Evolutionary conservation across 2,113 vertebrate species (phyloP).

Genomic region (Lichenostomus cassidix): DNA sequence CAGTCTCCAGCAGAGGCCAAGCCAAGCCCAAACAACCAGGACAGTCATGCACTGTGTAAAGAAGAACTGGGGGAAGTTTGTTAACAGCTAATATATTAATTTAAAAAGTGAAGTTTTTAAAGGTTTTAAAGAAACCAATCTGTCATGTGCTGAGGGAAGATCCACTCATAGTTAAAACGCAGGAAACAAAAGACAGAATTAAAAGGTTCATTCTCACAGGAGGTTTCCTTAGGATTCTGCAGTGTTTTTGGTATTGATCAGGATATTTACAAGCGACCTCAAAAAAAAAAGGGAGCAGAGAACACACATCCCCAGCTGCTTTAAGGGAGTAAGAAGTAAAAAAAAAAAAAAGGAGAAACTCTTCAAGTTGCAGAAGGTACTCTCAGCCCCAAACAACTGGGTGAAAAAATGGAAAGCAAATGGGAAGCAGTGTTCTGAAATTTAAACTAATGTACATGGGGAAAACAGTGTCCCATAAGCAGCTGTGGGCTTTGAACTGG

Average conservation of each 20-base stretch:
- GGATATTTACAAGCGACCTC: neutral
- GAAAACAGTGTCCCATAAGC: neutral
- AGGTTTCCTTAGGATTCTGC: neutral
- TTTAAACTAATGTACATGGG: fast-evolving
- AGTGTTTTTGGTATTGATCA: neutral
- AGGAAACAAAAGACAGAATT: neutral
- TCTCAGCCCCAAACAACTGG: neutral
- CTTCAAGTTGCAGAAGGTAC: neutral
- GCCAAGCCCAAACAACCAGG: neutral
- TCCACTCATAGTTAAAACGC: neutral
- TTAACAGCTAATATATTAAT: neutral
- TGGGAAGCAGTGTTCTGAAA: neutral
- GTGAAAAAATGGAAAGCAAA: neutral
- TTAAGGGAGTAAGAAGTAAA: neutral
- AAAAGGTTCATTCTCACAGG: neutral
- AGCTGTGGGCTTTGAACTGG: neutral
- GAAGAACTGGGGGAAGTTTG: neutral
- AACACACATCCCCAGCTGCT: neutral
- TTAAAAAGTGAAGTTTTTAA: neutral
- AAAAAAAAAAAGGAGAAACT: neutral
- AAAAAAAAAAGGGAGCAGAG: neutral
- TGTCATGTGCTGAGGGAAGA: neutral
- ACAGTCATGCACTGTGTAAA: neutral
- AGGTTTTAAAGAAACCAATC: neutral
- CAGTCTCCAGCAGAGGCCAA: neutral